Conservation (phyloP, 2,113 vertebrate genomes). For the Parus major region DNA sequence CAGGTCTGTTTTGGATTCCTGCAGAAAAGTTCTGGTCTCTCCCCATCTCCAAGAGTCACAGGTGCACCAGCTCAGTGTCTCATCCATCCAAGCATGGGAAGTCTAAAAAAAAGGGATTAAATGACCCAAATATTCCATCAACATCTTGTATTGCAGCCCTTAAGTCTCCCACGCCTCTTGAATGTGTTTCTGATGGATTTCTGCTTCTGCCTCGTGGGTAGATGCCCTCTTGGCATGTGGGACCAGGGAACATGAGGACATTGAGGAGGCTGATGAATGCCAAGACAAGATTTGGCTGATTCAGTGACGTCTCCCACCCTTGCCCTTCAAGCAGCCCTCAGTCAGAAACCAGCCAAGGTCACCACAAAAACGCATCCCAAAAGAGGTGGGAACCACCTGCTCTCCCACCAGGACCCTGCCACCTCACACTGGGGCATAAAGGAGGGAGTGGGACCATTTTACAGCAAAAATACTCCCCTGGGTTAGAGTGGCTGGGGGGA, state of each 20-base stretch:
- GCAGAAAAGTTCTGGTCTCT: background rate
- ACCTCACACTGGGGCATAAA: background rate
- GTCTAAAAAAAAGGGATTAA: background rate
- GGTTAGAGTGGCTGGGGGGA: background rate
- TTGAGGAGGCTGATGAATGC: background rate
- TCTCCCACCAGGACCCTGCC: background rate
- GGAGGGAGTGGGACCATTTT: background rate
- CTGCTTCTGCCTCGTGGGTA: background rate
- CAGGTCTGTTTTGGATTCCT: background rate
- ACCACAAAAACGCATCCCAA: background rate
- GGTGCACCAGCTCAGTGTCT: rapidly evolving
- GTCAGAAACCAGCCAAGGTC: background rate
- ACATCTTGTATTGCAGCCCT: background rate
- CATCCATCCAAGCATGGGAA: background rate
- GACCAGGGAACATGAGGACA: background rate
- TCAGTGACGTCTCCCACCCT: background rate
- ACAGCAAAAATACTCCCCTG: background rate
- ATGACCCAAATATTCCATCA: background rate
- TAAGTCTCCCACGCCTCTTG: rapidly evolving
- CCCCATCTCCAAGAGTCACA: background rate
- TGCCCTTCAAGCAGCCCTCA: background rate
- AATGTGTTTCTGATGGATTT: background rate
- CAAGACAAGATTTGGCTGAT: background rate
- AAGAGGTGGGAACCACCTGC: background rate
- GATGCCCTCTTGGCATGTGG: background rate